A percentile compares a stretch with the other conserved stretches of the same genome.
Conservation (phyloP, 2,888 invertebrate species). For the Cantharis rufa region DNA sequence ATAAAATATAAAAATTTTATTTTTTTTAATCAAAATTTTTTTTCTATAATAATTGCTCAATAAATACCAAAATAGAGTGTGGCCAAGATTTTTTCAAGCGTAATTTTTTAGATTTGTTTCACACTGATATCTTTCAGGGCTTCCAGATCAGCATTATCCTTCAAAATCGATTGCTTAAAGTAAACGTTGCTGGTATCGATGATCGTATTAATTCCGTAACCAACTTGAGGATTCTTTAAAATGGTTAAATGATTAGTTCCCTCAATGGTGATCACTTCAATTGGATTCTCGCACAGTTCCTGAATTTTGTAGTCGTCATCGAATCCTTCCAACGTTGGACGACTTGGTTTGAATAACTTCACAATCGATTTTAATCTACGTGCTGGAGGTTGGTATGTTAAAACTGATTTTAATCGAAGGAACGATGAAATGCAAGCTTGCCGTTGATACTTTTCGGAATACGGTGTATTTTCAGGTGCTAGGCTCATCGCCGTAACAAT, state of each 20-base stretch:
- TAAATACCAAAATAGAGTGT: not conserved
- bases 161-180: conserved; percentile 10
- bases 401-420: conserved; percentile 61
- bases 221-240: conserved; percentile 66
- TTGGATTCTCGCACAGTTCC: conserved; percentile 60
- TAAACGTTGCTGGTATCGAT: conserved; percentile 1
- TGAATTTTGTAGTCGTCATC: conserved; percentile 70
- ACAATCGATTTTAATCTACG: conserved; percentile 60
- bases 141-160: not conserved
- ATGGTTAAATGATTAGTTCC: conserved; percentile 73
- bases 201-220: conserved; percentile 62
- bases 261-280: conserved; percentile 67
- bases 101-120: not conserved
- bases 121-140: not conserved
- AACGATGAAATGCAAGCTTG: conserved; percentile 56
- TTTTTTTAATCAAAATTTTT: not conserved
- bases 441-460: conserved; percentile 55
- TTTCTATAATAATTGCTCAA: not conserved
- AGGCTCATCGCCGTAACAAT: conserved; percentile 57
- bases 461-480: conserved; percentile 50
- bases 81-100: not conserved
- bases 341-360: conserved; percentile 67
- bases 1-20: not conserved
- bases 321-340: conserved; percentile 58
- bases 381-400: conserved; percentile 55